Conservation (phyloP, 1,140 invertebrate genomes). For the Tribolium madens region DNA sequence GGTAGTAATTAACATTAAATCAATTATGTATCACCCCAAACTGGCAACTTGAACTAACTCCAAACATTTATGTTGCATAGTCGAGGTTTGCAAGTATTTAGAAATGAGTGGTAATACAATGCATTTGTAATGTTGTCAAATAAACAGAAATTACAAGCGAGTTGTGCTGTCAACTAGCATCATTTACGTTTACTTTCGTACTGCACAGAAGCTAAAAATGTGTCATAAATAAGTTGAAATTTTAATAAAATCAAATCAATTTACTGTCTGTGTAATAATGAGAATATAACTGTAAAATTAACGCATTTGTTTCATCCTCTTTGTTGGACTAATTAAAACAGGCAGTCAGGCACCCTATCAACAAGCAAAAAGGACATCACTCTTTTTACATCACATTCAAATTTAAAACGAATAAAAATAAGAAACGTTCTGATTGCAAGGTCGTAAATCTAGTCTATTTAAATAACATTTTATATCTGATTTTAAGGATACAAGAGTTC, state of each 20-base stretch:
- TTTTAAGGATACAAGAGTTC: background rate
- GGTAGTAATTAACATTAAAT: too few species aligned
- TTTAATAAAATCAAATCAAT: background rate
- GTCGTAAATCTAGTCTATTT: background rate
- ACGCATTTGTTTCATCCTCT: background rate
- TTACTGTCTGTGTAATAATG: background rate
- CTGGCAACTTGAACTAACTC: too few species aligned
- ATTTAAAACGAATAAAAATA: background rate
- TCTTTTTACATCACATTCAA: background rate
- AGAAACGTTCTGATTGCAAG: background rate
- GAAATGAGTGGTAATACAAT: background rate
- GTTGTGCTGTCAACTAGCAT: background rate
- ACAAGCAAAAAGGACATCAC: background rate
- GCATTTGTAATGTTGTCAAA: background rate
- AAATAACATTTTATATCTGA: background rate
- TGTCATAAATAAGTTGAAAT: background rate
- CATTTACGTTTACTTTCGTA: background rate
- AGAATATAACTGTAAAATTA: background rate
- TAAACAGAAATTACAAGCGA: background rate
- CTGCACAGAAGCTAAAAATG: background rate
- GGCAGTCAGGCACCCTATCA: background rate
- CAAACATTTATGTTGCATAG: background rate
- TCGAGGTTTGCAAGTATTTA: background rate
- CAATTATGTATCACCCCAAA: too few species aligned
- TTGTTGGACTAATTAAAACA: background rate